These are phyloP conservation scores for Hafferia zeledoni DNA, from an alignment of 2,797 vertebrate species.

Conservation along the genomic window DNA sequence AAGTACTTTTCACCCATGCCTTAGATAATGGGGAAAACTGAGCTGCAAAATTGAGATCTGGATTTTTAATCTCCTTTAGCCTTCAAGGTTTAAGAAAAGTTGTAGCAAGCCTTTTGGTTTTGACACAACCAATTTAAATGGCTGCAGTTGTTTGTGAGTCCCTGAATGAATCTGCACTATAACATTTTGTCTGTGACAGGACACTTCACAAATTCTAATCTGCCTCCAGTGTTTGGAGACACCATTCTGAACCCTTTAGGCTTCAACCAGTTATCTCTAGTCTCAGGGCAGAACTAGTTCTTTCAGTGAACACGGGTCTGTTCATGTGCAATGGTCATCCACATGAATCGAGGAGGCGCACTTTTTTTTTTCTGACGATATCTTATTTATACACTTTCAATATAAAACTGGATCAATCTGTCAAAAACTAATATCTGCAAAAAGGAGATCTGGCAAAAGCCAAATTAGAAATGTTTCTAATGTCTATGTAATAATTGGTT, in stretches of 20 bases:
- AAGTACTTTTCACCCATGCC: not conserved
- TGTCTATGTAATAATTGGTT: not conserved
- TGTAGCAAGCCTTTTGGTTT: not conserved
- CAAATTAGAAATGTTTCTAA: not conserved
- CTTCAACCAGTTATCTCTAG: not conserved
- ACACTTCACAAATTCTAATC: not conserved
- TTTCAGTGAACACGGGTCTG: not conserved
- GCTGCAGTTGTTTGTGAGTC: not conserved
- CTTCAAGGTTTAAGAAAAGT: not conserved
- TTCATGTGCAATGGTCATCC: not conserved
- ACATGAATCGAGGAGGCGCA: accelerated
- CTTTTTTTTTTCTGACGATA: not conserved
- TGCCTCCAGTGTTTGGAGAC: not conserved
- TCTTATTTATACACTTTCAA: not conserved
- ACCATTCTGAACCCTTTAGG: not conserved
- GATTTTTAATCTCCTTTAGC: not conserved
- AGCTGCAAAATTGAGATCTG: not conserved
- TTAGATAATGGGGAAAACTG: not conserved
- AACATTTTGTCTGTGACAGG: not conserved
- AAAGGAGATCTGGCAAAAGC: not conserved
- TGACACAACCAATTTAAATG: not conserved
- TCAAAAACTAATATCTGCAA: not conserved
- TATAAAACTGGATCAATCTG: not conserved
- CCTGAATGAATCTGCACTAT: not conserved
- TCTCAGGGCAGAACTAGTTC: not conserved